Percentiles rank a stretch among this genome's conserved stretches.
phyloP scores from a whole-genome alignment of 2,797 vertebrate genomes.

The Okamejei kenojei region DNA sequence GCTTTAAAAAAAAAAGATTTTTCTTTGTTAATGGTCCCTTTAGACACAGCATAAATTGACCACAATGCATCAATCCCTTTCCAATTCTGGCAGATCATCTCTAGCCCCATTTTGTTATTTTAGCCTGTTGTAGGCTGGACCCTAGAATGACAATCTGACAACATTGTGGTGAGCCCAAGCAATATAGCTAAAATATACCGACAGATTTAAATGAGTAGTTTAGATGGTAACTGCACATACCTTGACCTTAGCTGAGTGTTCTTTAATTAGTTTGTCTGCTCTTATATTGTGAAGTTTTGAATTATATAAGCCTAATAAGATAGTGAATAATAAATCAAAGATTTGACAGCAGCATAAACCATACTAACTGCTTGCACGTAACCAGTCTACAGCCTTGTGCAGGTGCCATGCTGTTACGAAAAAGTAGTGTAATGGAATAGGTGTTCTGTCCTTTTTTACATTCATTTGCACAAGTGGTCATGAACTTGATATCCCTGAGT shows the following conservation, averaged over 20 bases:
- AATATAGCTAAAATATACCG: neutral
- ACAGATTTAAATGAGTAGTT: neutral
- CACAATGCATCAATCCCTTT: neutral
- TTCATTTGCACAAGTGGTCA: neutral
- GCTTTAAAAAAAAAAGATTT: neutral
- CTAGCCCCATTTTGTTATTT: neutral
- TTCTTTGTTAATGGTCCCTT: neutral
- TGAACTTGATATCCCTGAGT: neutral
- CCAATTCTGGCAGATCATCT: neutral
- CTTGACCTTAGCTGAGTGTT: neutral
- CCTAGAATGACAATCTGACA: too few relatives aligned
- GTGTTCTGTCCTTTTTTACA: neutral
- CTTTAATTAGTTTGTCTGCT: neutral
- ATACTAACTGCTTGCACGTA: neutral
- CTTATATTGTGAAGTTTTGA: neutral
- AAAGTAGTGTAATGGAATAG: neutral
- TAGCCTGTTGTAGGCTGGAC: neutral
- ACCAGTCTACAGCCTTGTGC: neutral
- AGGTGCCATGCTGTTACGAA: neutral
- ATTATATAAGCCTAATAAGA: neutral
- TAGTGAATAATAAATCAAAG: neutral
- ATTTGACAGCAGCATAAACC: neutral
- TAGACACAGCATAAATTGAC: neutral
- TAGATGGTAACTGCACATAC: too few relatives aligned
- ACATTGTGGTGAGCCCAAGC: neutral